Evolutionary conservation across 1,140 invertebrate genomes (phyloP).

Genomic region (Cherax quadricarinatus): DNA sequence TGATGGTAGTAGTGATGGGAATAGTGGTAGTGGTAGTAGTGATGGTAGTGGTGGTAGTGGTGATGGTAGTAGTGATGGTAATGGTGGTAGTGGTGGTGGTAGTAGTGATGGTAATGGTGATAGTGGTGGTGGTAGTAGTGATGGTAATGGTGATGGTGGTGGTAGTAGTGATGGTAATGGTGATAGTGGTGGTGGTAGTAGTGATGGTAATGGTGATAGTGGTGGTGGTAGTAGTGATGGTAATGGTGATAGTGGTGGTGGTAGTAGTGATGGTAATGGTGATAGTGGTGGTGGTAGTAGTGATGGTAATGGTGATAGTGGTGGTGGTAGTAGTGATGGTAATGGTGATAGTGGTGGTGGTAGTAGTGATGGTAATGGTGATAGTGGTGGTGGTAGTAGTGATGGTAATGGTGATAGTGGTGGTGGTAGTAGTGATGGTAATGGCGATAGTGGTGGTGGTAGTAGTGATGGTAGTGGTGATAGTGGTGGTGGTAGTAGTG

Average conservation of each 20-base stretch:
- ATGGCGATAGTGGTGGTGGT: too few species aligned
- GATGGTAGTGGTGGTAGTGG: background rate
- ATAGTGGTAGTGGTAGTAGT: background rate
- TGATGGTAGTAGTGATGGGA: background rate
- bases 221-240: background rate
- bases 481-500: background rate
- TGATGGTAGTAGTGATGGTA: background rate
- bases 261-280: background rate
- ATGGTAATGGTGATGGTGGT: too few species aligned
- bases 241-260: too few species aligned
- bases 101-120: too few species aligned
- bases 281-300: background rate
- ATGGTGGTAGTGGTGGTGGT: too few species aligned
- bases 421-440: too few species aligned
- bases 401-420: background rate
- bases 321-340: background rate
- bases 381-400: background rate
- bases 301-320: background rate
- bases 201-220: background rate
- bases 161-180: too few species aligned
- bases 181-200: background rate
- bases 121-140: too few species aligned
- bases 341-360: too few species aligned
- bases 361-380: too few species aligned
- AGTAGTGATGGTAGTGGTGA: background rate